Conservation (phyloP, 2,888 invertebrate genomes). For the Dicroscelio sp. region DNA sequence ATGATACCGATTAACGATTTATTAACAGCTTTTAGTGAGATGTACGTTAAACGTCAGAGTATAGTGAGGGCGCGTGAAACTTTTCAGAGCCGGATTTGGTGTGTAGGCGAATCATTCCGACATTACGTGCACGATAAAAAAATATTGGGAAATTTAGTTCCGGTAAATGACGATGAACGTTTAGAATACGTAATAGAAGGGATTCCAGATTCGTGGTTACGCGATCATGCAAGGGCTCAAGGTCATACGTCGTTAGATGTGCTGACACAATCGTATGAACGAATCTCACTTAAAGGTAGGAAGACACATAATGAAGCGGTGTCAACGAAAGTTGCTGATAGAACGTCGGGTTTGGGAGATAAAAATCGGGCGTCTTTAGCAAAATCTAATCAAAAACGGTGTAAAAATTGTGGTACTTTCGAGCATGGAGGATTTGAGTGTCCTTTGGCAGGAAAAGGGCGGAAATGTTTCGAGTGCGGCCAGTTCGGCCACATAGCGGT, state of each 20-base stretch:
- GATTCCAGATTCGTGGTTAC: background rate
- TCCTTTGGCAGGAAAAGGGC: background rate
- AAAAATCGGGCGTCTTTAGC: background rate
- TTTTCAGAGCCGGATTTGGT: constrained; percentile 5
- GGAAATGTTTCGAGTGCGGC: constrained; percentile 2
- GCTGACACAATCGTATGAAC: background rate
- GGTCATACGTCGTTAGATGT: background rate
- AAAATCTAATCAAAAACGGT: background rate
- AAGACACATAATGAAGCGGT: background rate
- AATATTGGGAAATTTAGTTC: background rate
- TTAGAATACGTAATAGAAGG: constrained; percentile 20
- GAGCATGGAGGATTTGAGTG: background rate
- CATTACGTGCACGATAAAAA: constrained; percentile 20
- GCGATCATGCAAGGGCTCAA: background rate
- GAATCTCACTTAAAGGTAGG: background rate
- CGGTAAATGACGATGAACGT: background rate
- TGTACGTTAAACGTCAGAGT: background rate
- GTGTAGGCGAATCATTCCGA: background rate
- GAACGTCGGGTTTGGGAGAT: background rate
- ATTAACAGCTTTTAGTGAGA: background rate
- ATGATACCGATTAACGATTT: background rate
- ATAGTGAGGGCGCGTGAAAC: background rate
- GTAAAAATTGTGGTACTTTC: background rate
- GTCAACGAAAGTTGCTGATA: background rate
- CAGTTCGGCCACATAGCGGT: background rate